Conservation (phyloP, 2,113 vertebrate species). For the Sarotherodon lohbergeri region DNA sequence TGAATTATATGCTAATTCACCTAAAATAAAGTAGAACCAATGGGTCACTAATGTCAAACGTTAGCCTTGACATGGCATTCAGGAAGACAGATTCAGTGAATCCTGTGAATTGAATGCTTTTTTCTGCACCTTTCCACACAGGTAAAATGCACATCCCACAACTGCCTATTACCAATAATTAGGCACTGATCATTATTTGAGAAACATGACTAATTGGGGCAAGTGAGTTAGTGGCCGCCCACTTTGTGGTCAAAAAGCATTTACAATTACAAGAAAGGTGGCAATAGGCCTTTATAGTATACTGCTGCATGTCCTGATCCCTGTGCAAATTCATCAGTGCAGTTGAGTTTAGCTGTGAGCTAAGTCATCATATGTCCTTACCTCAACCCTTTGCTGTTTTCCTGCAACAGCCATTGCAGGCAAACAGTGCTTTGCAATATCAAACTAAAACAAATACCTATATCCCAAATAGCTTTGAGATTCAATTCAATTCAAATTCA, state of each 20-base stretch:
- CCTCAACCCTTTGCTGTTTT: neutral
- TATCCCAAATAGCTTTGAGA: neutral
- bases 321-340: neutral
- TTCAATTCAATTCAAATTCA: no score
- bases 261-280: neutral
- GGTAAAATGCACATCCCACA: neutral
- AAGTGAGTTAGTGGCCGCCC: neutral
- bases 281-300: neutral
- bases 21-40: neutral
- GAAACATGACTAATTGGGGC: neutral
- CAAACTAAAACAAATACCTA: neutral
- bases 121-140: neutral
- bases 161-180: neutral
- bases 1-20: neutral
- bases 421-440: no score
- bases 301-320: neutral
- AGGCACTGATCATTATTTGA: neutral
- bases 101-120: neutral
- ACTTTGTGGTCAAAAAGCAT: neutral
- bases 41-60: no score
- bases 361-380: neutral
- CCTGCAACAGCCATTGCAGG: neutral
- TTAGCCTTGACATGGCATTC: neutral
- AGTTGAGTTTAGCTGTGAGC: neutral
- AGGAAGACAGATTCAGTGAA: neutral